Evolutionary conservation across 2,888 invertebrate genomes (phyloP).

Genomic region (Leptopterna dolabrata): DNA sequence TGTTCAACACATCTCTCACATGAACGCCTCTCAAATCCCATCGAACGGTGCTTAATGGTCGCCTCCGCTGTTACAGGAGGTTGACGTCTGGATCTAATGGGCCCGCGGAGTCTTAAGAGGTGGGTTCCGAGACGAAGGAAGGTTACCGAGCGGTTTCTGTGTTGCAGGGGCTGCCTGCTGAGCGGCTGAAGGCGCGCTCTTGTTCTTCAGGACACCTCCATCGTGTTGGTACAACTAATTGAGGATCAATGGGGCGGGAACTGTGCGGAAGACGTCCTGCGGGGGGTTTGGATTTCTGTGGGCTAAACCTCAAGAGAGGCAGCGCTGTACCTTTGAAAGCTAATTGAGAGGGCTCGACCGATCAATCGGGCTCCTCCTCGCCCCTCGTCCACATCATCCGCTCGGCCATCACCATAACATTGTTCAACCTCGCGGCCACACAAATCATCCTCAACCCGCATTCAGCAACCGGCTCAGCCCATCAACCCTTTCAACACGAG

Average conservation of each 20-base stretch:
- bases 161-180: neutral
- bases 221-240: neutral
- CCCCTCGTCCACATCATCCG: neutral
- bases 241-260: neutral
- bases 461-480: neutral
- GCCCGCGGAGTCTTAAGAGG: neutral
- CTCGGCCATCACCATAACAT: neutral
- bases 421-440: constrained; percentile 4
- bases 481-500: neutral
- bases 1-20: neutral
- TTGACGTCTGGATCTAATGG: neutral
- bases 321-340: neutral
- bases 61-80: neutral
- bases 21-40: constrained; percentile 32
- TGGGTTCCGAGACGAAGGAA: neutral
- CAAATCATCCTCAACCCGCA: neutral
- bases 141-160: neutral
- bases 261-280: neutral
- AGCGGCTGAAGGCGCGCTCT: neutral
- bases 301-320: neutral
- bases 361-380: neutral
- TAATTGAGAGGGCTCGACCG: constrained; percentile 6
- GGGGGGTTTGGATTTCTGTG: neutral
- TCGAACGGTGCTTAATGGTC: constrained; percentile 17
- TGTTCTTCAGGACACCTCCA: neutral